Evolutionary conservation across 2,888 invertebrate genomes (phyloP), one percentile per base, ranked within the genome.

Genomic region (Choristoneura rosaceana): DNA sequence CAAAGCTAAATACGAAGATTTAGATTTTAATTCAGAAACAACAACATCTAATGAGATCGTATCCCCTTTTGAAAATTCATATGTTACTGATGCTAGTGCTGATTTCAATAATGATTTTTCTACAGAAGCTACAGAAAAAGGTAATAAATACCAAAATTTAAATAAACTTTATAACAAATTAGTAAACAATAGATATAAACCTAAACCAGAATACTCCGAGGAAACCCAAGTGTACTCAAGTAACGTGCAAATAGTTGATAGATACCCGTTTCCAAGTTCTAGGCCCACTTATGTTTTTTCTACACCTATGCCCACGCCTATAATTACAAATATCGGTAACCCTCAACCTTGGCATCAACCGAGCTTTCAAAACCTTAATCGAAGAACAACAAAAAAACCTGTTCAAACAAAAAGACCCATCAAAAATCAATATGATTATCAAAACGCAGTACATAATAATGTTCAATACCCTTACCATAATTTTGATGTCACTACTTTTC

Each of bases 291-390:
- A 90, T 71, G 76, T 90, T 61, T 90, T 88, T 75, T 87, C 87
- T 7, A 89, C 88, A 63, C 87, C 89, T 4, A 79, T 75, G 52
- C 89, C 89, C 15, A 92, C 92, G 25, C 93, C 93, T 41, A 87
- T 93, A 15, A 90, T 94, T n/a, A 92, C 93, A 47, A 93, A 93
- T 77, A 81, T 92, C 75, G 94, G 94, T 2, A 89, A 90, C 71
- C 94, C 94, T 33, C 84, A 82, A 76, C 88, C 90, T 0, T 91
- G 90, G 90, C 77, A 80, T 9, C 77, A 73, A 47, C 78, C 77
- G 17, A 69, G 73, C 33, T 73, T 64, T 69, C 76, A 79, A 71
- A 75, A 69, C 3, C 14, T 55, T 70, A 76, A 80, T 71, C 82
- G 80, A 15, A 84, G 83, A 79, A 88, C 88, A 14, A 91, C 89